These are phyloP conservation scores for Rhinogobio ventralis DNA, from an alignment of 2,797 vertebrate genomes.

Conservation along the genomic window DNA sequence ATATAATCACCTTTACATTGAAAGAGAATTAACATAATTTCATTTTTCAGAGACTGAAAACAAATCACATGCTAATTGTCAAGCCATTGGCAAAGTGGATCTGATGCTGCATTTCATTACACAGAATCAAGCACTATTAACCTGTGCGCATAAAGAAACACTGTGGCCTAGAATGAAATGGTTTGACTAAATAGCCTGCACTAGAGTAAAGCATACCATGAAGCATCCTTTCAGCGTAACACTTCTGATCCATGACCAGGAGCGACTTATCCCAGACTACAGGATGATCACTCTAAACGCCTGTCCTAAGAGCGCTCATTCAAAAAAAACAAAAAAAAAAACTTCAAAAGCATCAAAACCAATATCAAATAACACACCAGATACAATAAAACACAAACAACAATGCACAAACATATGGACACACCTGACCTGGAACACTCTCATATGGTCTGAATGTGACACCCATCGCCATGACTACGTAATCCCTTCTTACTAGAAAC, in stretches of 20 bases:
- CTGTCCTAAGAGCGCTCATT: neutral
- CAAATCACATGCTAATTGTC: neutral
- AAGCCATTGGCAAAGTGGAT: neutral
- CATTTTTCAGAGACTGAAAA: neutral
- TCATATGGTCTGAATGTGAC: slow-evolving; percentile 52
- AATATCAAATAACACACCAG: neutral
- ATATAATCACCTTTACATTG: neutral
- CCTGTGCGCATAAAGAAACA: slow-evolving; percentile 3
- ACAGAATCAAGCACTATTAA: neutral
- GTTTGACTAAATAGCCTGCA: slow-evolving; percentile 16
- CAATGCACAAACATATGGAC: slow-evolving; percentile 35
- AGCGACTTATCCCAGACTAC: slow-evolving; percentile 10
- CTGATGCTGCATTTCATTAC: neutral
- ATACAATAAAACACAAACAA: slow-evolving; percentile 32
- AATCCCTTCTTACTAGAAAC: slow-evolving; percentile 56
- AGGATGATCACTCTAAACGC: slow-evolving; percentile 16
- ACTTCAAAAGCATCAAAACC: slow-evolving; percentile 16
- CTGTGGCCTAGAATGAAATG: neutral
- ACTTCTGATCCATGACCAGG: slow-evolving; percentile 27
- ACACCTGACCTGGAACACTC: slow-evolving; percentile 67
- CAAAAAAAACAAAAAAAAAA: no score
- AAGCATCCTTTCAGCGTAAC: neutral
- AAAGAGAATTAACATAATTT: neutral
- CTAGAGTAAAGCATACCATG: neutral
- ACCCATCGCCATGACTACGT: slow-evolving; percentile 58